These are phyloP conservation scores for Ailuropoda melanoleuca DNA, from an alignment of 2,113 vertebrate species.

Conservation along the genomic window DNA sequence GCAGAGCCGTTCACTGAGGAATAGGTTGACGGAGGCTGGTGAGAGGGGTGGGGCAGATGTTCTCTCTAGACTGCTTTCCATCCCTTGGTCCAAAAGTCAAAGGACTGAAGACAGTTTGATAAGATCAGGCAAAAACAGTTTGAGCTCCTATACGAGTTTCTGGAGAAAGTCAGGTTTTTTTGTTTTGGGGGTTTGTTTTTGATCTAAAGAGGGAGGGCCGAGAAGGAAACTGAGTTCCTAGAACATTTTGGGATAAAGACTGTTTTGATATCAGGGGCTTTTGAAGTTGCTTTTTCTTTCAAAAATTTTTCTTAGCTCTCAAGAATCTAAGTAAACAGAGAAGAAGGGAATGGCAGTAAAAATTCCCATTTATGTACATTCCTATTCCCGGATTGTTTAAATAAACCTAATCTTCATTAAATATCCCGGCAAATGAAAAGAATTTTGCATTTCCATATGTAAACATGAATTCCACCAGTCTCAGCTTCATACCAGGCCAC, in stretches of 20 bases:
- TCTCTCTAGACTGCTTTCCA: background rate
- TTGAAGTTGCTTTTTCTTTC: background rate
- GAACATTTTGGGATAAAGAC: background rate
- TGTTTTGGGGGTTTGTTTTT: background rate
- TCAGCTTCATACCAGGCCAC: background rate
- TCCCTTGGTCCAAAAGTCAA: background rate
- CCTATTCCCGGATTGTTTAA: background rate
- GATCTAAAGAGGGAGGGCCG: background rate
- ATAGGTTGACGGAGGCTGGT: too few relatives aligned
- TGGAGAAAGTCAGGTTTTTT: background rate
- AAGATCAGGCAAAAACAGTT: background rate
- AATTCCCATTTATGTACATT: background rate
- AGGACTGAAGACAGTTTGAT: background rate
- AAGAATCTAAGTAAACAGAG: background rate
- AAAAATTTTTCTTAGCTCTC: background rate
- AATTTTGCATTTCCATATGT: background rate
- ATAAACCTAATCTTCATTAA: background rate
- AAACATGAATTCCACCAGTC: background rate
- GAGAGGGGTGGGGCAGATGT: background rate
- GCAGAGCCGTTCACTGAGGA: background rate
- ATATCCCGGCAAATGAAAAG: background rate
- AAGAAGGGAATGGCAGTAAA: background rate
- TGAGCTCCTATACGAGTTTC: background rate
- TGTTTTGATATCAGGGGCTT: background rate
- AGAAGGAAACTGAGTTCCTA: background rate